Evolutionary conservation across 1,140 invertebrate species (phyloP).

Genomic region (Drosophila leontia): DNA sequence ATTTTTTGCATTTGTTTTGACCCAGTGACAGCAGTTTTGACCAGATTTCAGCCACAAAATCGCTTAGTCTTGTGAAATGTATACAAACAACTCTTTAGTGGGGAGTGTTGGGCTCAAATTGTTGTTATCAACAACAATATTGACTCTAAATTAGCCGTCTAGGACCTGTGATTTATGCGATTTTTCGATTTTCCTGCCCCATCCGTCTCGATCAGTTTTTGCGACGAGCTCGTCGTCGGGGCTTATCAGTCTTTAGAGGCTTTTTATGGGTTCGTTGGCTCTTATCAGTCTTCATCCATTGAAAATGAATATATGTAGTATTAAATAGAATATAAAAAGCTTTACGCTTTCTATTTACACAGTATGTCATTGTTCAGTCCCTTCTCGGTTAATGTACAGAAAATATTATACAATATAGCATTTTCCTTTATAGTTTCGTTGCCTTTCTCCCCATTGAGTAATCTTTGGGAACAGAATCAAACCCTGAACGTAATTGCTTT

Average conservation of each 20-base stretch:
- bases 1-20: conserved; percentile 26
- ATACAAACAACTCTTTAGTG: background rate
- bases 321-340: conserved; percentile 23
- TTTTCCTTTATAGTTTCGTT: conserved; percentile 28
- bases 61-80: conserved; percentile 11
- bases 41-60: conserved; percentile 2
- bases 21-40: conserved; percentile 11
- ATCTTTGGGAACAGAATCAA: conserved; percentile 24
- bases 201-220: conserved; percentile 31
- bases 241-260: conserved; percentile 17
- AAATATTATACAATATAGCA: conserved; percentile 22
- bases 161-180: conserved; percentile 36
- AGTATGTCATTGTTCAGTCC: conserved; percentile 12
- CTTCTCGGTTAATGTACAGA: background rate
- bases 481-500: conserved; percentile 37
- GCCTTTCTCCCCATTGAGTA: conserved; percentile 30
- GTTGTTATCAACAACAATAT: conserved; percentile 25
- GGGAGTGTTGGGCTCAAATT: conserved; percentile 14
- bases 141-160: conserved; percentile 23
- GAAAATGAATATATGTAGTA: background rate
- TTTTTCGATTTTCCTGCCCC: background rate
- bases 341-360: conserved; percentile 4
- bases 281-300: conserved; percentile 36
- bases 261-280: conserved; percentile 14
- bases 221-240: background rate